Evolutionary conservation across 2,797 vertebrate species (phyloP), one percentile per base, ranked within the genome.

Genomic region (Crocidura indochinensis): DNA sequence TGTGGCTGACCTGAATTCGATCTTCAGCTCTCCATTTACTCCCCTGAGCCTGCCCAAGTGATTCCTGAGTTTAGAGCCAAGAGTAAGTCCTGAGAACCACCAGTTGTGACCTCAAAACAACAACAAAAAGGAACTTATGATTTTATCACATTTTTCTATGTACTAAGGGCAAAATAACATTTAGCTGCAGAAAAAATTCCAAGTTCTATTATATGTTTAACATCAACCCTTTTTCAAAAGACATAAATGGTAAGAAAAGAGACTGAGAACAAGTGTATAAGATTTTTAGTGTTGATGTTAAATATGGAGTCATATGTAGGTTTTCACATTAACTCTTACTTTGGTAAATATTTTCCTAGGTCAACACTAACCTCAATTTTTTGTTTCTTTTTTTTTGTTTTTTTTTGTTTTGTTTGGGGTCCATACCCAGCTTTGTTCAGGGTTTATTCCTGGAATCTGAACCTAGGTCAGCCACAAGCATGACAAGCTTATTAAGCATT

Each of bases 321-420:
- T 76, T 83, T 89, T 93, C 72, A 81, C 53, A 5, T 84, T 77
- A 49, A 27, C 24, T 84, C 22, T 86, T 89, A 46, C 22, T 91
- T 84, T 22, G 73, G 76, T 73, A 88, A 83, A 81, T 79, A 78
- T 47, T 83, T 81, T 80, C 22, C 64, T 71, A 44, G 31, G 31
- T 80, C 68, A 71, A 60, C 17, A 20, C 56, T 20, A 20, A 60
- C 22, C 19, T 20, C 56, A 60, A 60, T 20, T 60, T 60, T 60
- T 60, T 60, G 17, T 60, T 60, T 60, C 1, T 6, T 60, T 51
- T 10, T 51, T 51, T 56, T 56, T n/a, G n/a, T 56, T 56, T 56
- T 60, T 60, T 2, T 60, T 60, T 60, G 4, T 17, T 60, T 51
- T 10, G 10, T 51, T 60, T 60, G 38, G 19, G 56, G 17, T 17